phyloP scores from a whole-genome alignment of 2,888 invertebrate species.

The Anoplius nigerrimus region DNA sequence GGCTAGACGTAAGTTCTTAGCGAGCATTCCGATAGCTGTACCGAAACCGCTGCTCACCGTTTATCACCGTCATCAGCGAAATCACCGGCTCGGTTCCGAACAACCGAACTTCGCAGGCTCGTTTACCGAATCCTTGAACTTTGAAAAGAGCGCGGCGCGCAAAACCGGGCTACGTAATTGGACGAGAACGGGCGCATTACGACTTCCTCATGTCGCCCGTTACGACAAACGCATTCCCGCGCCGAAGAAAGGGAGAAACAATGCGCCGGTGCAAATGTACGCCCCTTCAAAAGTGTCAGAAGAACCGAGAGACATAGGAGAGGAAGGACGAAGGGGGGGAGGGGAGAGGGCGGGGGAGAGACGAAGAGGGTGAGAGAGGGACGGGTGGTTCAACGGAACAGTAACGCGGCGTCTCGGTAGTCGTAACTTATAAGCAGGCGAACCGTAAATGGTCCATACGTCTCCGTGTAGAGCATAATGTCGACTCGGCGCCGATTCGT shows the following conservation, averaged over 20 bases:
- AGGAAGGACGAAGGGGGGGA: neutral
- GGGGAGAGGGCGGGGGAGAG: slow-evolving; percentile 6
- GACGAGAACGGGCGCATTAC: no score
- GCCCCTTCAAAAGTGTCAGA: neutral
- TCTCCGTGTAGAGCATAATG: neutral
- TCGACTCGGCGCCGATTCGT: slow-evolving; percentile 9
- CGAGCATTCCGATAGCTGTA: no score
- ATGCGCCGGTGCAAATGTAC: neutral
- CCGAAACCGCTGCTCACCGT: no score
- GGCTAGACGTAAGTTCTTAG: no score
- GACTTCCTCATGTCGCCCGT: no score
- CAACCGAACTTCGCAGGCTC: no score
- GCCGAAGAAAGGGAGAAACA: neutral
- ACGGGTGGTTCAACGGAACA: neutral
- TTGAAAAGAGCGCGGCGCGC: no score
- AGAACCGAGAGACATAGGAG: neutral
- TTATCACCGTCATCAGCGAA: no score
- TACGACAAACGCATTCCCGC: no score
- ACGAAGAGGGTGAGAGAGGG: slow-evolving; percentile 1
- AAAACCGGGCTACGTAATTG: no score
- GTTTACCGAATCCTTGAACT: no score
- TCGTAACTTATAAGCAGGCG: slow-evolving; percentile 2
- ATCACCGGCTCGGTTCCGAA: no score
- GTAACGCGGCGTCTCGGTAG: neutral
- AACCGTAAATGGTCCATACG: slow-evolving; percentile 7